These are phyloP conservation scores for Pteropus alecto DNA, from an alignment of 2,113 vertebrate genomes.

Conservation along the genomic window DNA sequence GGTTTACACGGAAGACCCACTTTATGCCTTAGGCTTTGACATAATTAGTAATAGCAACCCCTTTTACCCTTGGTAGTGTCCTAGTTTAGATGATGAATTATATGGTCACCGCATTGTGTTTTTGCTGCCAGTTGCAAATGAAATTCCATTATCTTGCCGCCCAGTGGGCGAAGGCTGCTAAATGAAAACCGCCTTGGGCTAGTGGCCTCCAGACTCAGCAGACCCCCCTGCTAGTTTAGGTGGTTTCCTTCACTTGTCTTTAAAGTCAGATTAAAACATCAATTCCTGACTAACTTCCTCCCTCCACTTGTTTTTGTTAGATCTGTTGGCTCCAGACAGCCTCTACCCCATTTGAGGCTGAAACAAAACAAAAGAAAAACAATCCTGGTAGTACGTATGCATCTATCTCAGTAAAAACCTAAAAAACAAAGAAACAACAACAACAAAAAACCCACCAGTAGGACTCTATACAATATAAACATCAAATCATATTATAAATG, in stretches of 20 bases:
- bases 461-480: background rate
- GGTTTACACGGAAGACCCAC: background rate
- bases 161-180: background rate
- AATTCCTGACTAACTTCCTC: background rate
- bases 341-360: background rate
- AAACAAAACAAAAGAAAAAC: background rate
- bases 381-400: background rate
- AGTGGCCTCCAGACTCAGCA: background rate
- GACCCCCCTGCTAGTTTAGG: background rate
- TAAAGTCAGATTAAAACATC: background rate
- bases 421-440: background rate
- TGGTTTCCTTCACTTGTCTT: background rate
- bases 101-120: background rate
- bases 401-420: background rate
- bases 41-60: background rate
- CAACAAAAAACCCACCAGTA: no score
- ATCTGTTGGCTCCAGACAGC: background rate
- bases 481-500: background rate
- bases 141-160: background rate
- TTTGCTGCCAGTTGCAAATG: background rate
- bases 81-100: background rate
- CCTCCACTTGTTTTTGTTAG: background rate
- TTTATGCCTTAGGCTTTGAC: background rate
- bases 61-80: background rate
- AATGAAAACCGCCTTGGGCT: background rate